Base-by-base conservation (phyloP, 2,797 vertebrate genomes). In the Bryconaethiops microstoma region DNA sequence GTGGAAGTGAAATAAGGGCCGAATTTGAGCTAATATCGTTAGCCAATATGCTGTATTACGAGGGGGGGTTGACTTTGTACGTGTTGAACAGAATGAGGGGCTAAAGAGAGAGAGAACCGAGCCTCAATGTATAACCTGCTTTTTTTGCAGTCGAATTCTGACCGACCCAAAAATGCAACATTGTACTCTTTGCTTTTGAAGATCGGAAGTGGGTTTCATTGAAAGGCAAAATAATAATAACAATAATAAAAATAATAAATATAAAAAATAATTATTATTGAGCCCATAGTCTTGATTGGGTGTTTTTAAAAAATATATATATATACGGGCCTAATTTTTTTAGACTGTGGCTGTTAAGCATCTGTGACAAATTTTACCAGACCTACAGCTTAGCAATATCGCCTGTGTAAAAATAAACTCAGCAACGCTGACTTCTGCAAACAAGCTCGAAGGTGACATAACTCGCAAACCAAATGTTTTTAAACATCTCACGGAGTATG, bases 361-460 rank as follows among this genome's bases (percentile, higher is more conserved):
- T 69, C 40, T 50, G 45, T 39, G 21, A 19, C 10, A 19, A 23
- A 67, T 54, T 40, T 48, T 39, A 21, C 0, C 2, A 10, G 13
- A 39, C 45, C 59, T 55, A 17, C 5, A 25, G 23, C 29, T 42
- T 48, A 74, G 55, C 35, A 42, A 42, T 59, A 60, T 59, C 39
- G 25, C 16, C 19, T 9, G 50, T n/a, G 7, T 39, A 50, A 76
- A 76, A 75, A 54, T 48, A 57, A 59, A 10, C 59, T 74, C 76
- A 77, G 77, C 60, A 64, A 13, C 29, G 23, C 55, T 65, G 19
- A 5, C 6, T 21, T 40, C 16, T 50, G 23, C n/a, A n/a, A 42
- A 5, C n/a, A 74, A 60, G 25, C 59, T 5, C 87, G 92, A 92
- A 92, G 90, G 91, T 93, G 90, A 91, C 63, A 65, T 79, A 80